A percentile compares a stretch with the other conserved stretches of the same genome.
Evolutionary conservation across 2,113 vertebrate species (phyloP).

Genomic region (Sapajus apella): DNA sequence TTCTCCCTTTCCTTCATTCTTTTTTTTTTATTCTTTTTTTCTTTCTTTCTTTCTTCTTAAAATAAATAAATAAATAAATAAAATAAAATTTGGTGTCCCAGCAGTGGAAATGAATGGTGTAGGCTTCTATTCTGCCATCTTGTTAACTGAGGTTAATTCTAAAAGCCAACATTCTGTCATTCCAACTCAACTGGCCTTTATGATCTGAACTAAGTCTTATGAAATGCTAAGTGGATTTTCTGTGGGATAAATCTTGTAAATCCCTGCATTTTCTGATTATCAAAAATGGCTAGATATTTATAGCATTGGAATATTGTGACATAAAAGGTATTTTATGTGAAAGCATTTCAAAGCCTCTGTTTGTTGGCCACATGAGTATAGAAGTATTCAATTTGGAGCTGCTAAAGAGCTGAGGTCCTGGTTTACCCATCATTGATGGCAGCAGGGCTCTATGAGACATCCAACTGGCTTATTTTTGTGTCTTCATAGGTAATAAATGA

Average conservation of each 20-base stretch:
- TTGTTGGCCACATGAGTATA: not conserved
- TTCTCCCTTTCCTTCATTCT: no score
- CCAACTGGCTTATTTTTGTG: not conserved
- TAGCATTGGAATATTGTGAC: not conserved
- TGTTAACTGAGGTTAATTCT: slow-evolving; percentile 1
- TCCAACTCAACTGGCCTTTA: not conserved
- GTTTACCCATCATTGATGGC: not conserved
- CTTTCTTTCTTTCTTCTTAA: no score
- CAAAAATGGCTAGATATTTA: not conserved
- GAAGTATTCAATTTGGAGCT: not conserved
- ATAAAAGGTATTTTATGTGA: not conserved
- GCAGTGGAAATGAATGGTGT: no score
- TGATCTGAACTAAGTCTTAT: not conserved
- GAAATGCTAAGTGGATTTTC: slow-evolving; percentile 35
- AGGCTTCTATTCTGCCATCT: no score
- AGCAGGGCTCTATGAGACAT: not conserved
- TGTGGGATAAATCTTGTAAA: not conserved
- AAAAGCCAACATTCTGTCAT: not conserved
- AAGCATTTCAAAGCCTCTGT: not conserved
- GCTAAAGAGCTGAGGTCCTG: not conserved
- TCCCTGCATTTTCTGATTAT: slow-evolving; percentile 28
- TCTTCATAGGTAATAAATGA: slow-evolving; percentile 25
- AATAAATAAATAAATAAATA: no score
- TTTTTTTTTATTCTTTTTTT: no score
- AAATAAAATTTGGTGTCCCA: no score